Conservation (phyloP, 2,113 vertebrate species). For the Corydoras maculifer region DNA sequence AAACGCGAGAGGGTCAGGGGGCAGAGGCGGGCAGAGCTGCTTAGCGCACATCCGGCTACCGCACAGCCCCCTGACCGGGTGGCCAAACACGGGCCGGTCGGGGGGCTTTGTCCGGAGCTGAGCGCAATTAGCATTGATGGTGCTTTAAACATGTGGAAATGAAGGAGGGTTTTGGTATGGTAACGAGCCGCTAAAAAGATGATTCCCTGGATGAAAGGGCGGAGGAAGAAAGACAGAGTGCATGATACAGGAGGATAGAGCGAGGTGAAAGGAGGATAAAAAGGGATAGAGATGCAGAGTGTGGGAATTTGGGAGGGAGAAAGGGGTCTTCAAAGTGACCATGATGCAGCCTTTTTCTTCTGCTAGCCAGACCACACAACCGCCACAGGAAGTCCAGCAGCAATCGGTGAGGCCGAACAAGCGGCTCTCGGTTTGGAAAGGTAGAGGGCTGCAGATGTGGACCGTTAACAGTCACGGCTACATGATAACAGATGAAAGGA, state of each 20-base stretch:
- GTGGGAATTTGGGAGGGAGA: slow-evolving; percentile 41
- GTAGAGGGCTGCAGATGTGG: neutral
- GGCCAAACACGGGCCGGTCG: slow-evolving; percentile 59
- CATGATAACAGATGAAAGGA: too few relatives aligned
- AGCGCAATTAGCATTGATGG: slow-evolving; percentile 69
- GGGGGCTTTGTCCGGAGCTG: slow-evolving; percentile 53
- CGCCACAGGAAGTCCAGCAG: slow-evolving; percentile 26
- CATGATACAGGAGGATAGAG: slow-evolving; percentile 54
- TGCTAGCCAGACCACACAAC: slow-evolving; percentile 59
- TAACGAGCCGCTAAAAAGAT: slow-evolving; percentile 59
- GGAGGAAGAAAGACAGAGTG: slow-evolving; percentile 58
- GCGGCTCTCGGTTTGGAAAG: neutral
- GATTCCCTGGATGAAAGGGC: slow-evolving; percentile 60
- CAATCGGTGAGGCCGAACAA: slow-evolving; percentile 22
- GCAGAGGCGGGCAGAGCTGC: slow-evolving; percentile 24
- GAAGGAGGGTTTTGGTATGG: slow-evolving; percentile 61
- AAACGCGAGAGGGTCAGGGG: slow-evolving; percentile 50
- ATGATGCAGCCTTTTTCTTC: slow-evolving; percentile 37
- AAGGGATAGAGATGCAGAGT: slow-evolving; percentile 43
- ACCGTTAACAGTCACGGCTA: neutral
- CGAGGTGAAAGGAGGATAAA: slow-evolving; percentile 61
- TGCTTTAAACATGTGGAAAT: slow-evolving; percentile 62
- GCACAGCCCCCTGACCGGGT: slow-evolving; percentile 54
- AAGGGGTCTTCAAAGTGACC: slow-evolving; percentile 57
- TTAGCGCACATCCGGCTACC: slow-evolving; percentile 43